These are phyloP conservation scores for Microcebus griseorufus DNA, from an alignment of 2,113 vertebrate genomes.

Conservation along the genomic window DNA sequence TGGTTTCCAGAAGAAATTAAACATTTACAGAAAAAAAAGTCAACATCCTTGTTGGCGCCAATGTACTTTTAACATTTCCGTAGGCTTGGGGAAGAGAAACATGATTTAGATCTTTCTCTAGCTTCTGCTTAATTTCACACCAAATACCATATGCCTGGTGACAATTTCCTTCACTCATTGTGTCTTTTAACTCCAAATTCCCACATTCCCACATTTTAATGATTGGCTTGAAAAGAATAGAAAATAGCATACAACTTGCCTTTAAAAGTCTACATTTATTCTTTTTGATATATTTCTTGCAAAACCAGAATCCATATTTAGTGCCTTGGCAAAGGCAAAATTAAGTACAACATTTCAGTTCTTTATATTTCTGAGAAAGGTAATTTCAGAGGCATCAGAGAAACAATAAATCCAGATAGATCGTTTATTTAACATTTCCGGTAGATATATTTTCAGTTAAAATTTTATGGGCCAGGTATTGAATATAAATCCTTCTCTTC, in stretches of 20 bases:
- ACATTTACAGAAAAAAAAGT: neutral
- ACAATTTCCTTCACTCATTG: neutral
- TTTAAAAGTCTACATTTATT: neutral
- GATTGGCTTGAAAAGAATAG: neutral
- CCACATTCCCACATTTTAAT: neutral
- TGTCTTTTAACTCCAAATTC: neutral
- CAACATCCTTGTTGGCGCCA: neutral
- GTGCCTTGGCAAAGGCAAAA: neutral
- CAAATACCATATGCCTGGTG: neutral
- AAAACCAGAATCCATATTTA: neutral
- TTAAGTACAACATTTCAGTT: neutral
- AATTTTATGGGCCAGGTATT: neutral
- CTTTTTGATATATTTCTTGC: neutral
- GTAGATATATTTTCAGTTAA: neutral
- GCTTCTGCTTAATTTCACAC: constrained; percentile 11
- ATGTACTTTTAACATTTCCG: neutral
- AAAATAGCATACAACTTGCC: neutral
- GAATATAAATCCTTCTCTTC: neutral
- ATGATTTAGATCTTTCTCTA: neutral
- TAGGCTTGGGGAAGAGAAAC: neutral
- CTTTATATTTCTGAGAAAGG: constrained; percentile 32
- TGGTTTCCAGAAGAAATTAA: constrained; percentile 50
- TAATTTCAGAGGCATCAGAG: neutral
- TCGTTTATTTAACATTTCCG: neutral
- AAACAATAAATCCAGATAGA: constrained; percentile 16